phyloP scores from a whole-genome alignment of 2,113 vertebrate genomes.

The Oceanites oceanicus region DNA sequence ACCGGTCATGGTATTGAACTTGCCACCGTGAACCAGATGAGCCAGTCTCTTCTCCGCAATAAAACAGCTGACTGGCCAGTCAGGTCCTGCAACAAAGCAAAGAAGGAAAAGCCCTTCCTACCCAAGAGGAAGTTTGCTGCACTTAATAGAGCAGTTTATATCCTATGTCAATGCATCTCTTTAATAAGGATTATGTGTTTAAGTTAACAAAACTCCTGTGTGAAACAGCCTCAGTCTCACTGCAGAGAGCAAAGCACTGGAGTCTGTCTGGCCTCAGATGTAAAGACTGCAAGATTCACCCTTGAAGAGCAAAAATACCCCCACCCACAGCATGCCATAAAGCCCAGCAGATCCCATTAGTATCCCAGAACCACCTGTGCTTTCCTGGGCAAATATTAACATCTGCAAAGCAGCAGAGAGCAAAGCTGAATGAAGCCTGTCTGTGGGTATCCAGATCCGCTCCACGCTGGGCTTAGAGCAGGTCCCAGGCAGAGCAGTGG shows the following conservation, averaged over 20 bases:
- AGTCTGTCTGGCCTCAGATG: neutral
- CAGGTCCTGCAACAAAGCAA: neutral
- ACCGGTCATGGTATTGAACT: rapidly evolving
- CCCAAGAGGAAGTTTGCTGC: neutral
- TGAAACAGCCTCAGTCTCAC: neutral
- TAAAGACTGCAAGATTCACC: too few species aligned
- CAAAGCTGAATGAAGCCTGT: neutral
- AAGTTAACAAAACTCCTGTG: neutral
- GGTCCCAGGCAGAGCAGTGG: neutral
- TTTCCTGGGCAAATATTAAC: neutral
- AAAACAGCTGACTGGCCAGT: neutral
- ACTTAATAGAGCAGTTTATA: neutral
- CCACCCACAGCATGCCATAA: neutral
- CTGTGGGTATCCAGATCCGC: rapidly evolving
- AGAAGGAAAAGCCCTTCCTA: neutral
- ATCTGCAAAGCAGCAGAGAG: neutral
- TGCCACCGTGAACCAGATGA: rapidly evolving
- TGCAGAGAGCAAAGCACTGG: rapidly evolving
- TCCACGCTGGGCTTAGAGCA: neutral
- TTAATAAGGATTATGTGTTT: neutral
- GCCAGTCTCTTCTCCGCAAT: neutral
- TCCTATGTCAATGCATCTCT: neutral
- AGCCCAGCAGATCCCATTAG: rapidly evolving
- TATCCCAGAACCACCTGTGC: neutral
- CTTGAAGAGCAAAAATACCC: rapidly evolving